Base-by-base conservation (phyloP, 2,888 invertebrate genomes). In the Orchestes rusci region DNA sequence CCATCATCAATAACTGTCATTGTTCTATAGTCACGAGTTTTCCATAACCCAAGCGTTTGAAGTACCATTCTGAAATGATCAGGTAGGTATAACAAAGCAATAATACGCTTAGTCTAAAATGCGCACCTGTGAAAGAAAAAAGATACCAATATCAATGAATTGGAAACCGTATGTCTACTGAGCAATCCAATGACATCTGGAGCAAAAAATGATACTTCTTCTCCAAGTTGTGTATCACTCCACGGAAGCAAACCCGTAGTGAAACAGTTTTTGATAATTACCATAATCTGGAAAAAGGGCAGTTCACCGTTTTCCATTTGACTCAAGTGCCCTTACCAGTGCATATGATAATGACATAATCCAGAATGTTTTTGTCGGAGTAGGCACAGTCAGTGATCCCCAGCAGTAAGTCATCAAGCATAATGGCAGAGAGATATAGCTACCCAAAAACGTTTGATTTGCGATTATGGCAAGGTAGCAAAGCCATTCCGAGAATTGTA, bases 71-170 rank as follows among this genome's bases (percentile, higher is more conserved):
- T 49, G 28, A 38, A 45, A 40, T n/a, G n/a, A n/a, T n/a, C n/a
- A n/a, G n/a, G n/a, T n/a, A n/a, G n/a, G n/a, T n/a, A n/a, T n/a
- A n/a, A n/a, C 13, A 16, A n/a, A 3, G 3, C 15, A 34, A 13
- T 2, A 12, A 16, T 4, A 31, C 31, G 10, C 13, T 31, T 5
- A 5, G 5, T 12, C 31, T 5, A 10, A n/a, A n/a, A n/a, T n/a
- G n/a, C n/a, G n/a, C n/a, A 44, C 50, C 45, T 39, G 29, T 50
- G 50, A n/a, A 50, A 43, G 39, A 46, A 45, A 8, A 50, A 28
- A 16, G 18, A 7, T 3, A 18, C 16, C 17, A 50, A 20, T 20
- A 50, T 12, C 3, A 17, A 4, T 3, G 46, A n/a, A 27, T 28
- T 36, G 4, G 39, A 13, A 2, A 20, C 10, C 8, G 39, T 27